Evolutionary conservation across 2,888 invertebrate species (phyloP), one percentile per base, ranked within the genome.

Genomic region (Arenicola marina): DNA sequence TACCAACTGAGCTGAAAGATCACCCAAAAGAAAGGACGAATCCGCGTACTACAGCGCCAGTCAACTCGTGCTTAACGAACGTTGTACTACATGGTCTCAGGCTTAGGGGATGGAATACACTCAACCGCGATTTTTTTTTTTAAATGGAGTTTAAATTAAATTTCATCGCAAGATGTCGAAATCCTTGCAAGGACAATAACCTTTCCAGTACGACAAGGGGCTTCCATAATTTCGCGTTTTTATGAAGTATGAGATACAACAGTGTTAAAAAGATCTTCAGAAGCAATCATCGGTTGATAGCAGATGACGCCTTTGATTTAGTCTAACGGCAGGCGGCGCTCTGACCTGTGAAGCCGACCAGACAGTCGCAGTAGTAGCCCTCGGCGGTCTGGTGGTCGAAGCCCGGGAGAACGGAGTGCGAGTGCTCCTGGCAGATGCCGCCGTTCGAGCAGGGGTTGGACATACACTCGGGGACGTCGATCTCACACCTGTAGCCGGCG

Each of bases 391-490:
- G 68, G 59, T 73, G 76, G 28, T 73, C 74, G 66, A 80, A 82
- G n/a, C 60, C 65, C 4, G 55, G 48, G 90, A 94, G 62, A 89
- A 86, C 83, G 93, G 94, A 31, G 34, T 77, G 70, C 4, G 80
- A 80, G 31, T 68, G 64, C 68, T 82, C 73, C 2, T 73, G 61
- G 61, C 82, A 82, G 1, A 74, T 67, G 44, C 75, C 77, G 58
- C 71, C 71, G 62, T 76, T 75, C 7, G 69, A 62, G 65, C 82
- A 82, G 0, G 81, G 81, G 59, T 62, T 4, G 73, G 85, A 87
- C 68, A 86, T 86, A 73, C 90, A 90, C 4, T 89, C 85, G 73
- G 87, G 82, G 24, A 87, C 79, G 48, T 83, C 73, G 28, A 76
- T 75, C 60, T 87, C 86, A 73, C 88, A 88, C 51, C 80, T 76